Evolutionary conservation across 2,113 vertebrate species (phyloP).

Genomic region (Aldabrachelys gigantea): DNA sequence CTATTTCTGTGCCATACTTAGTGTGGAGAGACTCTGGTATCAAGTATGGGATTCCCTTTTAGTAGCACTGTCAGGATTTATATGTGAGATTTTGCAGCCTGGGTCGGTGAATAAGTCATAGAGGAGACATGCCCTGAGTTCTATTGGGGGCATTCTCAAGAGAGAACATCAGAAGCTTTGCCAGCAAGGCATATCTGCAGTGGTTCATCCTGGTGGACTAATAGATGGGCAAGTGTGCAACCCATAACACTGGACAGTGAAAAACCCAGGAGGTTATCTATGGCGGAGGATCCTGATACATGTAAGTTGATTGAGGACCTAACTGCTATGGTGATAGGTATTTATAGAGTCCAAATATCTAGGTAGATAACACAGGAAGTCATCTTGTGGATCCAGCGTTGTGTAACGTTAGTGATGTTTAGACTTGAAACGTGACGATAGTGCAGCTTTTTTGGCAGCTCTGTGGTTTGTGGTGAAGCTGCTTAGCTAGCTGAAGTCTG

Average conservation of each 20-base stretch:
- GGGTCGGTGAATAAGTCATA: neutral
- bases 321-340: accelerated
- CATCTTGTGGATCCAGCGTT: neutral
- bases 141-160: neutral
- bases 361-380: neutral
- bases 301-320: neutral
- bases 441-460: accelerated
- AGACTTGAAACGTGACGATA: accelerated
- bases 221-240: neutral
- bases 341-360: neutral
- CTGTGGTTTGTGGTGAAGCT: neutral
- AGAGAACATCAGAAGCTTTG: neutral
- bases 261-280: accelerated
- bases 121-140: neutral
- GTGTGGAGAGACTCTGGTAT: neutral
- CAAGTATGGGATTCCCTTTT: neutral
- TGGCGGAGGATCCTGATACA: accelerated
- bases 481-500: neutral
- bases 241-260: neutral
- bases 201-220: accelerated
- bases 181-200: neutral
- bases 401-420: neutral
- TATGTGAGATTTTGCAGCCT: neutral
- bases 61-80: neutral
- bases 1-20: neutral